Conservation (phyloP, 1,140 invertebrate genomes). For the Zaprionus lachaisei region DNA sequence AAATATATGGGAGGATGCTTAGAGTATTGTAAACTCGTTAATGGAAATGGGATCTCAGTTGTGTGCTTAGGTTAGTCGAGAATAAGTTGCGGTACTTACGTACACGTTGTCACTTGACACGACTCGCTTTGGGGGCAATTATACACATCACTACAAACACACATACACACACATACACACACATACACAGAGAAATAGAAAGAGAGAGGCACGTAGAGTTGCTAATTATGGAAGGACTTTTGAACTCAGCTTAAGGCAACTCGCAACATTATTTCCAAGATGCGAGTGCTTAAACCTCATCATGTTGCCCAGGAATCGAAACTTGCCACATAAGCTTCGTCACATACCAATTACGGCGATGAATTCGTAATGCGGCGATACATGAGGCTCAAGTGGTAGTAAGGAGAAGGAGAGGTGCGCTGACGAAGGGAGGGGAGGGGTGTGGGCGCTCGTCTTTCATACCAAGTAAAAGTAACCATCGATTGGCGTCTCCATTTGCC, state of each 20-base stretch:
- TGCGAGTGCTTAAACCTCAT: background rate
- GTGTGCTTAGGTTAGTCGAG: constrained; percentile 27
- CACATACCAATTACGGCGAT: constrained; percentile 41
- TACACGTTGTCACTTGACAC: constrained; percentile 60
- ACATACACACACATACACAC: constrained; percentile 23
- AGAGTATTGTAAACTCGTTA: background rate
- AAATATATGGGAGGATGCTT: background rate
- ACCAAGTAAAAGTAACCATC: constrained; percentile 58
- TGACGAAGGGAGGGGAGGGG: background rate
- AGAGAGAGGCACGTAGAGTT: background rate
- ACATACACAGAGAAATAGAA: background rate
- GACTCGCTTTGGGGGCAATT: constrained; percentile 45
- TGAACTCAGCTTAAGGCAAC: constrained; percentile 30
- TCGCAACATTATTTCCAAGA: constrained; percentile 15
- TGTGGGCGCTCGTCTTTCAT: constrained; percentile 7
- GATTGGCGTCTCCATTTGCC: constrained; percentile 68
- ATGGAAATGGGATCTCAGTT: background rate
- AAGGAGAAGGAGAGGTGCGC: background rate
- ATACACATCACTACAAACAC: constrained; percentile 24
- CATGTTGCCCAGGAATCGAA: constrained; percentile 19
- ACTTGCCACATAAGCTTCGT: constrained; percentile 31
- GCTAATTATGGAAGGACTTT: constrained; percentile 56
- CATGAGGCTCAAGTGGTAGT: background rate
- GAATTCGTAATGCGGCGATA: constrained; percentile 36
- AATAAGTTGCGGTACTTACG: constrained; percentile 37